Evolutionary conservation across 1,140 invertebrate genomes (phyloP).

Genomic region (Hormaphis cornu): DNA sequence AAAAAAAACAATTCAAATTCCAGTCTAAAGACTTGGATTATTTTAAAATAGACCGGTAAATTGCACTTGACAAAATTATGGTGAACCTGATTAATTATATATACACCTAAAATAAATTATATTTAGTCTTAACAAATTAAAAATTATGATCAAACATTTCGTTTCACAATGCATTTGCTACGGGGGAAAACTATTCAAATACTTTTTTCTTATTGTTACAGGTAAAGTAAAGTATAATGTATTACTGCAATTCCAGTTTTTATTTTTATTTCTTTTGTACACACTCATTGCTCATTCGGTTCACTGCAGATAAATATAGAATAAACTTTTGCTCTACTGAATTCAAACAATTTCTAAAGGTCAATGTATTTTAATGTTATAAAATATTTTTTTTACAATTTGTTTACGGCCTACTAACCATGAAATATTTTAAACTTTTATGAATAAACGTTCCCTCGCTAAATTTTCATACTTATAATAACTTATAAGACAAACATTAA

Average conservation of each 20-base stretch:
- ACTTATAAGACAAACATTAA: too few species aligned
- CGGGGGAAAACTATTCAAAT: too few species aligned
- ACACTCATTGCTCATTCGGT: neutral
- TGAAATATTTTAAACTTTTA: neutral
- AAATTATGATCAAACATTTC: too few species aligned
- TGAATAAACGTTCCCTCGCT: neutral
- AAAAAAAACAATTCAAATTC: too few species aligned
- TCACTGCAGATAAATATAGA: neutral
- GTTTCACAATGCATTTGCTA: too few species aligned
- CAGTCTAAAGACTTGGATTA: too few species aligned
- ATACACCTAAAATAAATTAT: too few species aligned
- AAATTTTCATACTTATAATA: too few species aligned
- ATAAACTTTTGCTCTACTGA: neutral
- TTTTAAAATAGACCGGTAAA: too few species aligned
- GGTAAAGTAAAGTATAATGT: neutral
- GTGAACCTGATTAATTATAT: too few species aligned
- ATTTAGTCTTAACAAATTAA: too few species aligned
- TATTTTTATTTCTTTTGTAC: conserved; percentile 5
- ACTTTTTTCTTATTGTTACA: neutral
- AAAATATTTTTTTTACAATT: neutral
- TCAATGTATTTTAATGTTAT: conserved; percentile 3
- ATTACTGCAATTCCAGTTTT: neutral
- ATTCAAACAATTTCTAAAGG: neutral
- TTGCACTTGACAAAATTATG: too few species aligned
- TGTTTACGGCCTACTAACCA: neutral